Conservation (phyloP, 2,888 invertebrate species). For the Philereme vetulata region DNA sequence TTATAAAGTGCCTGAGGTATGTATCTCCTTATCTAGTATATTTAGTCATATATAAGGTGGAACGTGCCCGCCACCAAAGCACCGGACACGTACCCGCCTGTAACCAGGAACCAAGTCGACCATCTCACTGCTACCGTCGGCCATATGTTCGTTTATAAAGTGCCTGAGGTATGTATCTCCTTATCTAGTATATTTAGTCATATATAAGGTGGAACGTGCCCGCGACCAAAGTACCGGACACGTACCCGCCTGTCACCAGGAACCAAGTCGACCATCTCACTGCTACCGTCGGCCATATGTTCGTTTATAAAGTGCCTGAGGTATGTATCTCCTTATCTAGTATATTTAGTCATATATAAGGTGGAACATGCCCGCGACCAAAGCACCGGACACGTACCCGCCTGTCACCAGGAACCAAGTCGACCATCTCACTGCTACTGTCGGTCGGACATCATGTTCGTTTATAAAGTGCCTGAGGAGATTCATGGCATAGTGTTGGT, state of each 20-base stretch:
- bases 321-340: constrained; percentile 65
- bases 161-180: constrained; percentile 87
- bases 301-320: constrained; percentile 91
- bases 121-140: constrained; percentile 92
- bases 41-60: background rate
- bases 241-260: constrained; percentile 90
- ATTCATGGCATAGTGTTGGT: constrained; percentile 38
- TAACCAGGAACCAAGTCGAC: constrained; percentile 93
- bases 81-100: constrained; percentile 88
- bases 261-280: constrained; percentile 94
- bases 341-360: too few species aligned
- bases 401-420: constrained; percentile 93
- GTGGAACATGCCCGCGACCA: constrained; percentile 73
- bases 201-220: constrained; percentile 58
- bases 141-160: constrained; percentile 90
- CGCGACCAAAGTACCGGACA: constrained; percentile 83
- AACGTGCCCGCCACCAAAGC: constrained; percentile 77
- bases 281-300: constrained; percentile 91
- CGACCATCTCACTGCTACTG: constrained; percentile 91
- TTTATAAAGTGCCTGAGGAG: constrained; percentile 92
- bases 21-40: constrained; percentile 32
- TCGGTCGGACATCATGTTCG: constrained; percentile 91
- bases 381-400: constrained; percentile 86
- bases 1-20: constrained; percentile 91
- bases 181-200: too few species aligned